A percentile compares a stretch with the other conserved stretches of the same genome.
Evolutionary conservation across 2,888 invertebrate species (phyloP).

Genomic region (Scaptomyza parva): DNA sequence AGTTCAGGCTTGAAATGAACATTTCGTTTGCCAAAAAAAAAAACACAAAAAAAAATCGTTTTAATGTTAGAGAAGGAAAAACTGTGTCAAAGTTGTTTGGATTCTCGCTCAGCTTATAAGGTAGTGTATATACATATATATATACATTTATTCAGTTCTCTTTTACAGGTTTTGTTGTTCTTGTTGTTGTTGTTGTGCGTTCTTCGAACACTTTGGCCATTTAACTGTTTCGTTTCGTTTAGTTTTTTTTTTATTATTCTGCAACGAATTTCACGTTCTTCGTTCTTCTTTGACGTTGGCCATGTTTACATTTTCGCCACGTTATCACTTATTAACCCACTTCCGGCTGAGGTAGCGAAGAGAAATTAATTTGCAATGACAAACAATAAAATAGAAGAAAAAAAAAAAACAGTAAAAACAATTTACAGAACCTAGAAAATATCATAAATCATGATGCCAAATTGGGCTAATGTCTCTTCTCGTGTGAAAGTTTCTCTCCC

Average conservation of each 20-base stretch:
- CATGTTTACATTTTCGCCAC: constrained; percentile 72
- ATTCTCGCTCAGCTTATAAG: constrained; percentile 35
- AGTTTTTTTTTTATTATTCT: constrained; percentile 30
- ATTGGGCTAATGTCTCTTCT: constrained; percentile 73
- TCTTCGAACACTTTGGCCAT: constrained; percentile 34
- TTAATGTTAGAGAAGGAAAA: constrained; percentile 34
- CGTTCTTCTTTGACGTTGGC: constrained; percentile 59
- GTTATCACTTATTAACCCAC: constrained; percentile 80
- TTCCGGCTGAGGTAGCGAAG: constrained; percentile 56
- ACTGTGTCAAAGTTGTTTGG: constrained; percentile 60
- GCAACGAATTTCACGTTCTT: constrained; percentile 67
- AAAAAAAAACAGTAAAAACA: constrained; percentile 54
- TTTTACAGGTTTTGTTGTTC: constrained; percentile 15
- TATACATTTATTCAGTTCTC: constrained; percentile 19
- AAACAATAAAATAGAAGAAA: constrained; percentile 35
- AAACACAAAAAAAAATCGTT: neutral
- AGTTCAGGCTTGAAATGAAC: constrained; percentile 1
- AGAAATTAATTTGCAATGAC: constrained; percentile 75
- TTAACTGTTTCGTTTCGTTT: constrained; percentile 51
- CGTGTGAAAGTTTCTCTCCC: constrained; percentile 67
- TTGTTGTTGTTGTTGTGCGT: constrained; percentile 1
- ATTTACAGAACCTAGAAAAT: constrained; percentile 76
- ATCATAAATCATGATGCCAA: constrained; percentile 72
- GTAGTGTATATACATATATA: too few relatives aligned
- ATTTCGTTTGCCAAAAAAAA: constrained; percentile 17